phyloP scores from a whole-genome alignment of 1,140 invertebrate genomes.

The Zaprionus lachaisei region DNA sequence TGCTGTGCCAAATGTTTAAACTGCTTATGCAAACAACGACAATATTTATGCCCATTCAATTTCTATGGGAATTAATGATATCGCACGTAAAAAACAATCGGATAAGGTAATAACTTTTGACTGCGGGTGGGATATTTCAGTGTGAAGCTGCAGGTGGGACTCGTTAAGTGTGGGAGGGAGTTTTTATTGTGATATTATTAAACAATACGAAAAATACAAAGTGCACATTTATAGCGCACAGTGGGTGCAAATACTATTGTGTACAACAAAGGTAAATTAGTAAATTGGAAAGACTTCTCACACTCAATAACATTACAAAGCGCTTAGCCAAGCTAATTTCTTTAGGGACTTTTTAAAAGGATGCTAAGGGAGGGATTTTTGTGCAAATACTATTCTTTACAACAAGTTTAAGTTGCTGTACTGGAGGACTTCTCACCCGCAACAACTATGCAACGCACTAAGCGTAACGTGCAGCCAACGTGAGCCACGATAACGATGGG shows the following conservation, averaged over 20 bases:
- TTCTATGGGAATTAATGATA: conserved; percentile 2
- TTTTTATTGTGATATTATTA: not conserved
- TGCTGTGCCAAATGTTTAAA: conserved; percentile 27
- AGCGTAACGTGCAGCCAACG: not conserved
- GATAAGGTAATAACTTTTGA: not conserved
- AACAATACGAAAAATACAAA: not conserved
- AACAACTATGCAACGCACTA: not conserved
- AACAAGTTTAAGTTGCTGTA: not conserved
- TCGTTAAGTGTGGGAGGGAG: not conserved
- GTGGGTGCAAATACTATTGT: not conserved
- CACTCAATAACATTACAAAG: too few relatives aligned
- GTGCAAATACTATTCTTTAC: not conserved
- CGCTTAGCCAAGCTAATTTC: not conserved
- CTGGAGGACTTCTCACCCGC: too few relatives aligned
- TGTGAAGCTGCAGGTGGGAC: too few relatives aligned
- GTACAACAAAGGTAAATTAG: not conserved
- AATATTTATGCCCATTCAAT: conserved; percentile 11
- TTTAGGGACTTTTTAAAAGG: not conserved
- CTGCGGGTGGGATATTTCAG: not conserved
- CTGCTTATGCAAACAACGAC: conserved; percentile 11
- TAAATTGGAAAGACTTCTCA: not conserved
- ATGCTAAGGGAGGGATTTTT: not conserved
- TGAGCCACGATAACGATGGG: conserved; percentile 32
- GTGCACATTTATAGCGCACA: not conserved
- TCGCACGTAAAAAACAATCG: not conserved